Evolutionary conservation across 2,888 invertebrate genomes (phyloP), one percentile per base, ranked within the genome.

Genomic region (Amphipoea lucens): DNA sequence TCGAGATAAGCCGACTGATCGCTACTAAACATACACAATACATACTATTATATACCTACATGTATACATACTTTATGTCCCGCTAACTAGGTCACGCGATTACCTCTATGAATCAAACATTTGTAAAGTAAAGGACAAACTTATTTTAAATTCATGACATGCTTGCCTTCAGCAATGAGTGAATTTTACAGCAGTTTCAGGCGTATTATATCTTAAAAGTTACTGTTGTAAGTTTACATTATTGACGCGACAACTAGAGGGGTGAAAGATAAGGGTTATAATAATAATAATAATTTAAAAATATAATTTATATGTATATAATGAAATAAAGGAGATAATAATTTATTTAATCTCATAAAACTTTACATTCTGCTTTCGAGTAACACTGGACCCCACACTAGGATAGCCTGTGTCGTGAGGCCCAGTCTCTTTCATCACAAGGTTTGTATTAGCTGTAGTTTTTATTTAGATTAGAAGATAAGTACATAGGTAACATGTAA

Each of bases 71-170:
- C 14, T 74, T 65, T 51, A 71, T 69, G 36, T 29, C 3, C 4
- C 0, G 7, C 42, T 62, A 84, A 73, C 69, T 84, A 67, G 84
- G 84, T 82, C 84, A 82, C 23, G 42, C 62, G 82, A 78, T 81
- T 81, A 85, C 54, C 63, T 29, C 62, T 40, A 66, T 73, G 82
- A 75, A 85, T 75, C 74, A 75, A 81, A 78, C 67, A 85, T 78
- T 77, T 66, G 29, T 60, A 6, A 67, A 81, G 70, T 54, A 65
- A 62, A 57, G 72, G 72, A 81, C 68, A 72, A 40, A 68, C 5
- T 29, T 23, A 76, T 74, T 65, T 70, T 36, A 74, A 81, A 74
- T 82, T 82, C 67, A 82, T 82, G 36, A 48, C 36, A 20, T n/a
- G 42, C 51, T 74, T 45, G 67, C 73, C 36, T 60, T 73, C 60